These are phyloP conservation scores for Tetrax tetrax DNA, from an alignment of 2,113 vertebrate species.

Conservation along the genomic window DNA sequence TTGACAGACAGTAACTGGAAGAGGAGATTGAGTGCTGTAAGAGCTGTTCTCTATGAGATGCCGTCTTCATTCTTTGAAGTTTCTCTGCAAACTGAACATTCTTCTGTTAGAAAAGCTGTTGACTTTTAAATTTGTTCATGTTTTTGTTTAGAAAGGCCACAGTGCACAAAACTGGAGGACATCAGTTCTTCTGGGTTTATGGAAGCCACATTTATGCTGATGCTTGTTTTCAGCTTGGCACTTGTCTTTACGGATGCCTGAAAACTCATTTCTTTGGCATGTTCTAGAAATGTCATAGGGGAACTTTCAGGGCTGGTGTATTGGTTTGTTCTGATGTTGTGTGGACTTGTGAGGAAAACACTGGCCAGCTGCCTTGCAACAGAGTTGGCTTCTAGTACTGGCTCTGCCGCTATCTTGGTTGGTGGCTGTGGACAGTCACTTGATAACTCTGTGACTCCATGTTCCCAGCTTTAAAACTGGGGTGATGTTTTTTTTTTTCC, in stretches of 20 bases:
- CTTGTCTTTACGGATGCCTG: background rate
- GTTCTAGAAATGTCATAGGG: background rate
- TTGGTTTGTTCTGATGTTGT: background rate
- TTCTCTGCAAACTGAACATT: background rate
- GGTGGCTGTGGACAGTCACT: background rate
- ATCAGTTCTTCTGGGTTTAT: background rate
- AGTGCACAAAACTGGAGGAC: background rate
- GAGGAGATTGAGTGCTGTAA: background rate
- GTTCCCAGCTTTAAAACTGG: background rate
- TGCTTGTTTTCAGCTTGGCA: background rate
- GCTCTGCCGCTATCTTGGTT: background rate
- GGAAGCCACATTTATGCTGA: background rate
- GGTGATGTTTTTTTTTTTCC: background rate
- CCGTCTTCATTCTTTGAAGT: background rate
- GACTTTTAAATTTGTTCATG: background rate
- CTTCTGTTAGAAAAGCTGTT: background rate
- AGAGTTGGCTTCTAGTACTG: background rate
- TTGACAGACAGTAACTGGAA: background rate
- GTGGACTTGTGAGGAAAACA: background rate
- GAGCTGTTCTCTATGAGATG: background rate
- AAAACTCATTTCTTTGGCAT: background rate
- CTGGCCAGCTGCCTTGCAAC: background rate
- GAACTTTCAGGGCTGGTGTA: background rate
- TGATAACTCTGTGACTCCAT: background rate
- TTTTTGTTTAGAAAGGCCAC: background rate